Base-by-base conservation (phyloP, 2,888 invertebrate species). In the Lepidochitona cinerea region DNA sequence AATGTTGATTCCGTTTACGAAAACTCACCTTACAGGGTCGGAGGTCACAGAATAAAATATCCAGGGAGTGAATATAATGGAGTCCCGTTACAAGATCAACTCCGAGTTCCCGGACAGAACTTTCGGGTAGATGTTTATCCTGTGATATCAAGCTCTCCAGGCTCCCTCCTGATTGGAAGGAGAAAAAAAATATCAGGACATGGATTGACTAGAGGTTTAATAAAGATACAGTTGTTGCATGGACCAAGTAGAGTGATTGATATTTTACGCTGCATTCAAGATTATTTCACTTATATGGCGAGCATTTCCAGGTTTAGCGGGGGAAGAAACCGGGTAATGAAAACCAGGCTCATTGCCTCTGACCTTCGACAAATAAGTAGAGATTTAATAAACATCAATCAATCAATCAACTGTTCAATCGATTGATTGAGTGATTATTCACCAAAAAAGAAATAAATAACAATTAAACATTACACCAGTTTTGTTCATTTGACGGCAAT, bases 21-120 rank as follows among this genome's bases (percentile, higher is more conserved):
- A n/a, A n/a, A n/a, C n/a, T 73, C 76, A 90, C 90, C 87, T 90
- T 91, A 36, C 87, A 85, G 26, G 91, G 91, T 64, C 85, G 78
- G n/a, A 90, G 81, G 81, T 90, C 90, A 82, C 89, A 87, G 79
- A 88, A 91, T 18, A 91, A 74, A 67, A 91, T 89, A 32, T 89
- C 89, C 26, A 88, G 81, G 1, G 89, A 89, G 77, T 91, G 91
- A 32, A 91, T 85, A 76, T 90, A 89, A 79, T 90, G 87, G n/a
- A 91, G 81, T 0, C 89, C 91, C 54, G 85, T 83, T 9, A 90
- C 87, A 12, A 91, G 80, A 69, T 90, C 88, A 26, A 86, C 75
- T 4, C 90, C 90, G 80, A 90, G 88, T 53, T 81, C 83, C 26
- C 88, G 77, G 41, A 91, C 85, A 14, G 89, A 85, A 67, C 85